Evolutionary conservation across 1,140 invertebrate genomes (phyloP), one percentile per base, ranked within the genome.

Genomic region (Oedothorax gibbosus): DNA sequence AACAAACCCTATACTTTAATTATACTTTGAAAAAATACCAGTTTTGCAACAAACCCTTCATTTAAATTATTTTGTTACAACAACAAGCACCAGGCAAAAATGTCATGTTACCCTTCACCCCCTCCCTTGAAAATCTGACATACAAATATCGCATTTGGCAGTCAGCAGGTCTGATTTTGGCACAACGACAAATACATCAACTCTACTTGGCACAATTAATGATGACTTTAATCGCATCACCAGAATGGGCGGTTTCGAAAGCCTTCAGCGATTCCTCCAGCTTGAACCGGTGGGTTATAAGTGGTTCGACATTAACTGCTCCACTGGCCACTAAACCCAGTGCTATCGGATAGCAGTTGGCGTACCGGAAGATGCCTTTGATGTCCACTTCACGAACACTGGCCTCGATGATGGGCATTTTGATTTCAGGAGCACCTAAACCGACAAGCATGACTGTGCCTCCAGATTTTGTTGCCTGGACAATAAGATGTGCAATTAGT

Each of bases 201-300:
- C 57, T 71, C 18, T 71, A 71, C 35, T 77, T 51, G 18, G 57
- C 14, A 20, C 73, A 78, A 18, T 82, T 11, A 53, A 77, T 77
- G 93, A 99, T 96, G 87, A 99, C 94, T 91, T 99, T 99, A 87
- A 99, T 95, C 12, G 95, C 93, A 86, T 89, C 87, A 62, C 94
- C 94, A 68, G 92, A 92, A 86, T 93, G 93, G 0, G 96, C 93
- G 5, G 94, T 94, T 88, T 98, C 94, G 89, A 98, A 99, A 0
- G 98, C 97, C 89, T 97, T 91, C 0, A 94, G 85, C 0, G 95
- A 94, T 73, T 99, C 93, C 88, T 97, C 96, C 0, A 99, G 90
- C 73, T 92, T 92, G 89, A 94, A 99, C 88, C 95, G 94, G 90
- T 99, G 97, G 0, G 97, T 98, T 14, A 99, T 94, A 54, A 99